phyloP scores from a whole-genome alignment of 2,113 vertebrate genomes.

The Ictidomys tridecemlineatus region DNA sequence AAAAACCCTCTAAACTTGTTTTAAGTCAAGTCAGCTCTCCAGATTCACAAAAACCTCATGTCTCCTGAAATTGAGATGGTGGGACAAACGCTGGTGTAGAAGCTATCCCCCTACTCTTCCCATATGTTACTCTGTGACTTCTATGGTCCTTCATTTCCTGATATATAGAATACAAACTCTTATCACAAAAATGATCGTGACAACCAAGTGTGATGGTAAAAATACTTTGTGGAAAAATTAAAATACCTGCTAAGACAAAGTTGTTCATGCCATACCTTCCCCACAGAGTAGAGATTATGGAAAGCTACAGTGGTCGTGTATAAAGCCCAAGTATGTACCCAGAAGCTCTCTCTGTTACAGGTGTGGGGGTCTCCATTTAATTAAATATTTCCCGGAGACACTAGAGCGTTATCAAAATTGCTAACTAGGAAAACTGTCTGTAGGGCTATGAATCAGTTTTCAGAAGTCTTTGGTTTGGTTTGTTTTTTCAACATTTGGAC shows the following conservation, averaged over 20 bases:
- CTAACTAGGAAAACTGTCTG: background rate
- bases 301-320: background rate
- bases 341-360: background rate
- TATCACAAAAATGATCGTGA: background rate
- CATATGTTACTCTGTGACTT: background rate
- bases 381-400: background rate
- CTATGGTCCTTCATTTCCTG: background rate
- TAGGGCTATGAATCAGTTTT: background rate
- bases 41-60: background rate
- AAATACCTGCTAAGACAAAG: background rate
- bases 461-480: background rate
- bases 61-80: background rate
- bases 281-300: background rate
- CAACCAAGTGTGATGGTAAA: background rate
- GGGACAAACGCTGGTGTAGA: accelerated
- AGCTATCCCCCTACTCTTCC: accelerated
- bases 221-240: background rate
- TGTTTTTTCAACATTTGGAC: background rate
- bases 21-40: background rate
- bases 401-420: background rate
- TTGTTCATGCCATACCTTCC: background rate
- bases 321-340: background rate
- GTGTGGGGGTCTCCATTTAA: background rate
- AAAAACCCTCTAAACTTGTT: background rate
- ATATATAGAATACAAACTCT: background rate